Evolutionary conservation across 2,888 invertebrate species (phyloP).

Genomic region (Catocala fraxini): DNA sequence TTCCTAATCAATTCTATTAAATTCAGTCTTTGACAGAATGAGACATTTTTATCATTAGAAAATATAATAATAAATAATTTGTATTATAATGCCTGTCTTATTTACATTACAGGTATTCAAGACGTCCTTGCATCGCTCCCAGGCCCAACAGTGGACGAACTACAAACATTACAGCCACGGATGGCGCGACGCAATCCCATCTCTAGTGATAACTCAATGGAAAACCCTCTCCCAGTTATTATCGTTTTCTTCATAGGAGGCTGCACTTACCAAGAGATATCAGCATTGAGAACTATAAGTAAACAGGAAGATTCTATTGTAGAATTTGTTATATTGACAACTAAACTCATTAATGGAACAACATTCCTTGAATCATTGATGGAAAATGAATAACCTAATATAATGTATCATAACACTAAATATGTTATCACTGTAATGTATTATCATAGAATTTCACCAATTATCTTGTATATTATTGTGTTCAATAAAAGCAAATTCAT

Average conservation of each 20-base stretch:
- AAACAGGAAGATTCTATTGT: constrained; percentile 94
- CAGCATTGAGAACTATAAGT: constrained; percentile 91
- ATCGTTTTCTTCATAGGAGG: constrained; percentile 99
- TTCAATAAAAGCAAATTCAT: constrained; percentile 53
- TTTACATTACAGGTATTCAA: constrained; percentile 88
- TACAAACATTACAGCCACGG: constrained; percentile 88
- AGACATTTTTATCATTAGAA: too few relatives aligned
- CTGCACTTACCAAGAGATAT: constrained; percentile 97
- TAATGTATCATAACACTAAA: not conserved
- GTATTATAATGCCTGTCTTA: too few relatives aligned
- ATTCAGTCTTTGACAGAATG: too few relatives aligned
- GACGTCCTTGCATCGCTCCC: constrained; percentile 95
- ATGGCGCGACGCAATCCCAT: constrained; percentile 87
- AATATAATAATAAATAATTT: too few relatives aligned
- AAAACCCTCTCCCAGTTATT: constrained; percentile 90
- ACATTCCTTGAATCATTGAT: constrained; percentile 93
- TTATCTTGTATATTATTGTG: constrained; percentile 29
- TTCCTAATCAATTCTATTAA: too few relatives aligned
- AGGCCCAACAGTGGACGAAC: constrained; percentile 91
- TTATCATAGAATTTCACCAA: constrained; percentile 7
- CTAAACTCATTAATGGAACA: constrained; percentile 96
- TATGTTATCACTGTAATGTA: not conserved
- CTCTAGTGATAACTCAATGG: constrained; percentile 71
- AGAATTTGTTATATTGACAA: constrained; percentile 96
- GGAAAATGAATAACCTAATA: constrained; percentile 71